phyloP scores from a whole-genome alignment of 2,888 invertebrate genomes.

The Rotaria macrura region DNA sequence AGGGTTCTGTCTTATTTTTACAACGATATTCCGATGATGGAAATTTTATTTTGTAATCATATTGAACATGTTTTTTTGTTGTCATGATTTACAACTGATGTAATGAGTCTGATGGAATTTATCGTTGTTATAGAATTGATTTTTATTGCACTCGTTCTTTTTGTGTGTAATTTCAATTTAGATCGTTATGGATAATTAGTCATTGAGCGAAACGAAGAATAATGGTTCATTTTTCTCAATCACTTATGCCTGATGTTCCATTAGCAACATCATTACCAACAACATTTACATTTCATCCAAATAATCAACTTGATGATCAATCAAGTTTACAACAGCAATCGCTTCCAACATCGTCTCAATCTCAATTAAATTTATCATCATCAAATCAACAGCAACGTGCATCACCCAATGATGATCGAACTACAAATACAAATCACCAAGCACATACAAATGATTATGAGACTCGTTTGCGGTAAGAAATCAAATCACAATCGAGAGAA shows the following conservation, averaged over 20 bases:
- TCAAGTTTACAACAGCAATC: background rate
- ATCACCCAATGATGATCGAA: background rate
- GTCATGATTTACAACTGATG: background rate
- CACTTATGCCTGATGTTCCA: background rate
- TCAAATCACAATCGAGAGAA: no score
- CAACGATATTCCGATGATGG: background rate
- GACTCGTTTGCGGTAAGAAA: background rate
- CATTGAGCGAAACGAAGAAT: background rate
- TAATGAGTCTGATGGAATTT: background rate
- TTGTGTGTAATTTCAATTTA: background rate
- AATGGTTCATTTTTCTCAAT: constrained; percentile 12
- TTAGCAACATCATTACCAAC: constrained; percentile 6
- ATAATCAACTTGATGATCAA: background rate
- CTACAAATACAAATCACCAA: background rate
- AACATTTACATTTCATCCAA: constrained; percentile 17
- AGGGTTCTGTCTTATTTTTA: background rate
- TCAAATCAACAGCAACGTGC: background rate
- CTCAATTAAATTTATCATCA: background rate
- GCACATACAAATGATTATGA: background rate
- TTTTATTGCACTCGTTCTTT: background rate
- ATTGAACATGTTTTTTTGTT: background rate
- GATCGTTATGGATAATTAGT: background rate
- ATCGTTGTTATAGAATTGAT: background rate
- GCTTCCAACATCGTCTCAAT: background rate
- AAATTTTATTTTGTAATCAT: background rate